These are phyloP conservation scores for Caradrina kadenii DNA, from an alignment of 2,888 invertebrate species.

Conservation along the genomic window DNA sequence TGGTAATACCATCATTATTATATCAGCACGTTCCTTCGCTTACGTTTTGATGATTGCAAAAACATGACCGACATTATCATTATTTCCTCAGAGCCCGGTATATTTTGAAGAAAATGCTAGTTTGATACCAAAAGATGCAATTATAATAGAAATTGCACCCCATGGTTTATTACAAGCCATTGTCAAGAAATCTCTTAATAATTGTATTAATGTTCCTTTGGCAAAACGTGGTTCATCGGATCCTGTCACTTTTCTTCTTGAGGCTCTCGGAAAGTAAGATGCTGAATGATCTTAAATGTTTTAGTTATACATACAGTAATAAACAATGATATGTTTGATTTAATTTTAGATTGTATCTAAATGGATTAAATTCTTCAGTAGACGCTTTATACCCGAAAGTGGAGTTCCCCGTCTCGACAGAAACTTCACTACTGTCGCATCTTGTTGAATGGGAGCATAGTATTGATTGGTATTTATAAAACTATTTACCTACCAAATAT, in stretches of 20 bases:
- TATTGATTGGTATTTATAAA: constrained; percentile 14
- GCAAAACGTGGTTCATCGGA: background rate
- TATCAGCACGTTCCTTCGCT: background rate
- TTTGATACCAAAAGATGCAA: constrained; percentile 9
- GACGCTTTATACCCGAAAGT: constrained; percentile 20
- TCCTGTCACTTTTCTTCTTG: constrained; percentile 1
- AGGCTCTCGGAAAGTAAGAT: constrained; percentile 10
- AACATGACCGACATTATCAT: background rate
- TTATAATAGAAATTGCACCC: constrained; percentile 16
- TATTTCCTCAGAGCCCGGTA: constrained; percentile 6
- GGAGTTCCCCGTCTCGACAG: constrained; percentile 11
- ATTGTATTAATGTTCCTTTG: constrained; percentile 1
- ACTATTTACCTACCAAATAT: background rate
- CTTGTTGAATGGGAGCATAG: constrained; percentile 24
- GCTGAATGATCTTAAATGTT: background rate
- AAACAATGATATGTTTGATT: background rate
- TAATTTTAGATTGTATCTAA: background rate
- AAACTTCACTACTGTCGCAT: constrained; percentile 8
- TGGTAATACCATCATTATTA: background rate
- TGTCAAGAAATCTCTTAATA: constrained; percentile 8
- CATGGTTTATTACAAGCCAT: constrained; percentile 16
- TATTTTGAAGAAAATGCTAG: constrained; percentile 11
- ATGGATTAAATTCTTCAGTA: background rate
- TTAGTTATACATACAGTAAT: no score
- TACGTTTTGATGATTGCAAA: background rate